Conservation (phyloP, 2,797 vertebrate genomes). For the Discoglossus pictus region DNA sequence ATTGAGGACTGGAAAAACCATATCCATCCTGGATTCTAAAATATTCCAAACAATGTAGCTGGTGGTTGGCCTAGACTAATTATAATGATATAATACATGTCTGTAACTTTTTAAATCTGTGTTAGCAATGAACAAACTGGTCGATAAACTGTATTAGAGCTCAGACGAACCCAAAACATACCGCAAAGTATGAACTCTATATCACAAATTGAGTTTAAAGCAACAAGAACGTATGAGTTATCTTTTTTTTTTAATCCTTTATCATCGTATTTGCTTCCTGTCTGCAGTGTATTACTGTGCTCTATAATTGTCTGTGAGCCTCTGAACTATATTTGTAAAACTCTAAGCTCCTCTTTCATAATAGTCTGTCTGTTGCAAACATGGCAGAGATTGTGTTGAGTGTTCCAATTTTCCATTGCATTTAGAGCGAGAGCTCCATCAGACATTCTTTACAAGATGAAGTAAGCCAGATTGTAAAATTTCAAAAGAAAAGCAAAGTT, state of each 20-base stretch:
- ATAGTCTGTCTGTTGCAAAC: slow-evolving; percentile 50
- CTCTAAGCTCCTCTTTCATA: slow-evolving; percentile 43
- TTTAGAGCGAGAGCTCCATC: slow-evolving; percentile 36
- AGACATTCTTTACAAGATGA: slow-evolving; percentile 50
- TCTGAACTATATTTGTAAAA: slow-evolving; percentile 43
- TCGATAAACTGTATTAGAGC: too few species aligned
- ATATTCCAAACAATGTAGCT: too few species aligned
- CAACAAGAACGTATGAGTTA: too few species aligned
- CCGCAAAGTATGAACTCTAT: too few species aligned
- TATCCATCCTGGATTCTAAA: too few species aligned
- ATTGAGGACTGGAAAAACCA: too few species aligned
- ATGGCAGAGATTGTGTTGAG: slow-evolving; percentile 44
- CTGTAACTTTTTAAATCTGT: too few species aligned
- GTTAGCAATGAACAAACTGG: too few species aligned
- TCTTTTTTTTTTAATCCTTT: slow-evolving; percentile 5
- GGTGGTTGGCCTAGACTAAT: too few species aligned
- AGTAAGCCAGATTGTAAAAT: slow-evolving; percentile 45
- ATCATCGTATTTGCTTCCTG: slow-evolving; percentile 2
- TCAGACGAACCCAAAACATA: too few species aligned
- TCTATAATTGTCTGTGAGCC: slow-evolving; percentile 31
- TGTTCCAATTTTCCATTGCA: slow-evolving; percentile 50
- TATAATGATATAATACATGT: too few species aligned
- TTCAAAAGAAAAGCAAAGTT: slow-evolving; percentile 29
- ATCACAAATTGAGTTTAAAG: too few species aligned
- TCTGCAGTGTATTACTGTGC: slow-evolving; percentile 29